Conservation (phyloP, 64 coral and sea anemone species). For the Montipora foliosa region DNA sequence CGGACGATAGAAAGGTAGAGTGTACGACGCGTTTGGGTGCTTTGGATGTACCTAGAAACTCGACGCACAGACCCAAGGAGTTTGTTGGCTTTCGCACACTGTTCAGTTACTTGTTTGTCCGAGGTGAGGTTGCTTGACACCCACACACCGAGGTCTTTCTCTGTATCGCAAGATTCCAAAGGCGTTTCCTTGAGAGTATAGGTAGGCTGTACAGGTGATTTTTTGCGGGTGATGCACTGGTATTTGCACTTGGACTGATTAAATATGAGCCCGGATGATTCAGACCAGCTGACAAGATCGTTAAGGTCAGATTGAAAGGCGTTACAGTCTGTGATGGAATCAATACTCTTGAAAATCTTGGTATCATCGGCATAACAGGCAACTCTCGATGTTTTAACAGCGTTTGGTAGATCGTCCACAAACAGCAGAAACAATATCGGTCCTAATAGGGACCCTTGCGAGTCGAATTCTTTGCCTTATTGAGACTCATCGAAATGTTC, state of each 20-base stretch:
- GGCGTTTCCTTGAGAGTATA: conserved; percentile 12
- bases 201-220: conserved; percentile 17
- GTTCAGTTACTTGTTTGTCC: conserved; percentile 30
- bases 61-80: conserved; percentile 50
- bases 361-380: not conserved
- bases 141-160: conserved; percentile 47
- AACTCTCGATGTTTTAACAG: not conserved
- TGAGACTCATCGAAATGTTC: no score
- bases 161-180: conserved; percentile 35
- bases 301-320: not conserved
- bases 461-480: not conserved
- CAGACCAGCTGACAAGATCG: not conserved
- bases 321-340: conserved; percentile 1
- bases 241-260: not conserved
- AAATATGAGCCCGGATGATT: not conserved
- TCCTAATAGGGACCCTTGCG: conserved; percentile 46
- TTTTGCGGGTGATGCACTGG: not conserved
- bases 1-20: conserved; percentile 46
- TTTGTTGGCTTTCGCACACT: conserved; percentile 41
- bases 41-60: conserved; percentile 37
- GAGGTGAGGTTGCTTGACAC: conserved; percentile 31
- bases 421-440: not conserved
- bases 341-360: not conserved
- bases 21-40: conserved; percentile 19
- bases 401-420: not conserved